These are phyloP conservation scores for Pinna nobilis DNA, from an alignment of 1,140 invertebrate species.

Conservation along the genomic window DNA sequence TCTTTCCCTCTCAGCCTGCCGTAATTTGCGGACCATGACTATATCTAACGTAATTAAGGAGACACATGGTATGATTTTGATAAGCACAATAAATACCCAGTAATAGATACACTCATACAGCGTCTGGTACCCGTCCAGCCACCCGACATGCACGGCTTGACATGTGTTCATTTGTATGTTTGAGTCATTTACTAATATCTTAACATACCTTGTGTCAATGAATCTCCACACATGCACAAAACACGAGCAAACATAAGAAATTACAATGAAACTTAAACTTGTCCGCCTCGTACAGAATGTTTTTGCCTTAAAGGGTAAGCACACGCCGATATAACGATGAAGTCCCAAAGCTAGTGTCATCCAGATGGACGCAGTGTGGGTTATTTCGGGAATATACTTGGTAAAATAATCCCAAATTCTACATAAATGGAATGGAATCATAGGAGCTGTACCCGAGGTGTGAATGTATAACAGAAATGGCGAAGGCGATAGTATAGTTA, in stretches of 20 bases:
- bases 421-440: slow-evolving; percentile 28
- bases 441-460: background rate
- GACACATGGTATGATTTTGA: slow-evolving; percentile 19
- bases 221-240: slow-evolving; percentile 37
- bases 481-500: slow-evolving; percentile 24
- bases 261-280: slow-evolving; percentile 13
- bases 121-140: slow-evolving; percentile 5
- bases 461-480: slow-evolving; percentile 26
- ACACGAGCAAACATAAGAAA: slow-evolving; percentile 13
- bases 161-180: slow-evolving; percentile 27
- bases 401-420: slow-evolving; percentile 33
- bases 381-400: slow-evolving; percentile 31
- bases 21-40: slow-evolving; percentile 26
- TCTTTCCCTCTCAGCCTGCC: slow-evolving; percentile 15
- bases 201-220: slow-evolving; percentile 32
- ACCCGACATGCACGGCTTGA: slow-evolving; percentile 25
- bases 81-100: slow-evolving; percentile 28
- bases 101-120: slow-evolving; percentile 38
- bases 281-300: slow-evolving; percentile 23
- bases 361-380: slow-evolving; percentile 36
- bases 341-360: slow-evolving; percentile 29
- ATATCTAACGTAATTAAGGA: slow-evolving; percentile 21
- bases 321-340: slow-evolving; percentile 30
- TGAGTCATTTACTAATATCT: background rate
- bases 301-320: slow-evolving; percentile 29